Evolutionary conservation across 2,113 vertebrate genomes (phyloP).

Genomic region (Notiomystis cincta): DNA sequence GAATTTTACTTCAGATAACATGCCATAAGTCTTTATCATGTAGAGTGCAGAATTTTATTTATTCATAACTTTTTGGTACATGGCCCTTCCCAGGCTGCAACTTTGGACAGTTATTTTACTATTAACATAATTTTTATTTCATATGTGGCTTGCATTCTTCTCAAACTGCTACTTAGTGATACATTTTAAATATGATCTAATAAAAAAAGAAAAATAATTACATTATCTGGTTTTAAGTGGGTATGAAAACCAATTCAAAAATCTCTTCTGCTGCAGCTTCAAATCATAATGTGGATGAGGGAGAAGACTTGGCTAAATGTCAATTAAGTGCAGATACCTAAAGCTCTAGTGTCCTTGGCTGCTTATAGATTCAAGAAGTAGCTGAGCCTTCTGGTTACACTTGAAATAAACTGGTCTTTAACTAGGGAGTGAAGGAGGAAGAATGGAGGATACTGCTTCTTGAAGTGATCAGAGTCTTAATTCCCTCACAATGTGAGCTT

Average conservation of each 20-base stretch:
- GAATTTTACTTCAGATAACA: background rate
- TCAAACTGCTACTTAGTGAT: background rate
- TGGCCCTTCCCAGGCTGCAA: background rate
- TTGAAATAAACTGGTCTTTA: background rate
- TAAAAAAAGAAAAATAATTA: background rate
- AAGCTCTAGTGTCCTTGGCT: background rate
- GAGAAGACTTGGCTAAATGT: background rate
- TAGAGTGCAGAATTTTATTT: background rate
- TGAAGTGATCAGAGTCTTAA: background rate
- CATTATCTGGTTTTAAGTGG: background rate
- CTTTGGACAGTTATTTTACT: background rate
- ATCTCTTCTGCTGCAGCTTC: background rate
- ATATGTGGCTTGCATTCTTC: background rate
- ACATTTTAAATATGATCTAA: background rate
- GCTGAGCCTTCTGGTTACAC: background rate
- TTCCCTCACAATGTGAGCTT: background rate
- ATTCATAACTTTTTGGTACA: rapidly evolving
- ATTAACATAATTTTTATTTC: background rate
- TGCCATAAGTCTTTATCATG: rapidly evolving
- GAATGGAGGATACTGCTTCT: background rate
- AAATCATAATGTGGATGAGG: background rate
- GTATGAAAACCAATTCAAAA: background rate
- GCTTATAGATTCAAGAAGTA: background rate
- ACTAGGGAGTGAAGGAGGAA: background rate
- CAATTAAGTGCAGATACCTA: background rate